Evolutionary conservation across 2,797 vertebrate genomes (phyloP).

Genomic region (Rhabdomys pumilio): DNA sequence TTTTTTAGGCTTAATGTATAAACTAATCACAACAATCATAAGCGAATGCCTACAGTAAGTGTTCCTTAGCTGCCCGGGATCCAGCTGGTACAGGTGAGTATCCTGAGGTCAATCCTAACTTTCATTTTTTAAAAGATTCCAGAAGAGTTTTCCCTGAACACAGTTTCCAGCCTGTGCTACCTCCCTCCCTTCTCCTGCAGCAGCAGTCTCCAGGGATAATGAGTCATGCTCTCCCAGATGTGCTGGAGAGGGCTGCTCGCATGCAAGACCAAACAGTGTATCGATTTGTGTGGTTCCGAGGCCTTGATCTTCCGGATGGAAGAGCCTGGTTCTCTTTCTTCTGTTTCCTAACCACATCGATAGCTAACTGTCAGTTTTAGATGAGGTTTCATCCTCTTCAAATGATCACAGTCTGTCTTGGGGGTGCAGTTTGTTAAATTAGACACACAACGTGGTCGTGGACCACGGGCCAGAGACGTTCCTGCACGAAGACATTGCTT

Average conservation of each 20-base stretch:
- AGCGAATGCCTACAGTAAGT: not conserved
- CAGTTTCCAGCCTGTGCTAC: not conserved
- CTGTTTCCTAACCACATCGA: not conserved
- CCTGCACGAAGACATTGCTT: not conserved
- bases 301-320: not conserved
- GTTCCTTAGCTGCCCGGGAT: not conserved
- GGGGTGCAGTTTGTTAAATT: slow-evolving; percentile 21
- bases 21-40: not conserved
- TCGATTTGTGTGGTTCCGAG: not conserved
- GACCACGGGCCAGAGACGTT: not conserved
- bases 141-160: not conserved
- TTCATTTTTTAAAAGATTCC: not conserved
- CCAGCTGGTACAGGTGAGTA: not conserved
- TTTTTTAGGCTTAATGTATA: not conserved
- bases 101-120: not conserved
- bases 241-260: not conserved
- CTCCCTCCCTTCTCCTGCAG: not conserved
- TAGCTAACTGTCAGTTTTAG: not conserved
- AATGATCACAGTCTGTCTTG: slow-evolving; percentile 13
- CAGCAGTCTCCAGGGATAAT: slow-evolving; percentile 34
- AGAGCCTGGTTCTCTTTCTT: not conserved
- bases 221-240: not conserved
- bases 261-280: not conserved
- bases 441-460: not conserved
- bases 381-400: not conserved